phyloP scores from a whole-genome alignment of 2,797 vertebrate genomes.

The Acipenser oxyrinchus region DNA sequence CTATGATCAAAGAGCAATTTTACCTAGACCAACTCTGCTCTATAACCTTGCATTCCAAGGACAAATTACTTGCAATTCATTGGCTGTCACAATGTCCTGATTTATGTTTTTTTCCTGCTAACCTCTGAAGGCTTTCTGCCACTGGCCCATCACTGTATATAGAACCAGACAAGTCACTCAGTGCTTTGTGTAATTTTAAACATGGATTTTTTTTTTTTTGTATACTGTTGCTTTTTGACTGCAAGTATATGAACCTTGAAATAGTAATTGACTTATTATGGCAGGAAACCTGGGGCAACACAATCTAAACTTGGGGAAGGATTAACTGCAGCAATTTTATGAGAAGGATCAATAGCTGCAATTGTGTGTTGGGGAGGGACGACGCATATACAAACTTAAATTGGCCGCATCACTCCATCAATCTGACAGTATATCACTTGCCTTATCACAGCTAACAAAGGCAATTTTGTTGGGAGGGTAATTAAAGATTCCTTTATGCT shows the following conservation, averaged over 20 bases:
- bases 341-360: slow-evolving; percentile 9
- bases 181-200: background rate
- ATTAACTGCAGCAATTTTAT: slow-evolving; percentile 19
- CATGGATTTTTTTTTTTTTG: slow-evolving; percentile 22
- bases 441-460: too few species aligned
- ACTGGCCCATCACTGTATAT: slow-evolving; percentile 39
- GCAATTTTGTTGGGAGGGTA: too few species aligned
- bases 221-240: slow-evolving; percentile 21
- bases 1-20: slow-evolving; percentile 25
- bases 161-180: slow-evolving; percentile 37
- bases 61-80: slow-evolving; percentile 62
- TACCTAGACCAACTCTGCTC: slow-evolving; percentile 16
- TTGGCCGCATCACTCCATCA: too few species aligned
- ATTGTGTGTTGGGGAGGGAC: background rate
- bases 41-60: slow-evolving; percentile 58
- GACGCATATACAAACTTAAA: too few species aligned
- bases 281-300: slow-evolving; percentile 5
- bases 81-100: slow-evolving; percentile 45
- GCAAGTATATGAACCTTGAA: slow-evolving; percentile 37
- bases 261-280: slow-evolving; percentile 19
- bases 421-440: too few species aligned
- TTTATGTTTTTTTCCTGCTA: slow-evolving; percentile 46
- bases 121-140: slow-evolving; percentile 49
- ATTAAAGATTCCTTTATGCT: too few species aligned
- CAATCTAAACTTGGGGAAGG: background rate